Base-by-base conservation (phyloP, 2,797 vertebrate species). In the Alfaro cultratus region DNA sequence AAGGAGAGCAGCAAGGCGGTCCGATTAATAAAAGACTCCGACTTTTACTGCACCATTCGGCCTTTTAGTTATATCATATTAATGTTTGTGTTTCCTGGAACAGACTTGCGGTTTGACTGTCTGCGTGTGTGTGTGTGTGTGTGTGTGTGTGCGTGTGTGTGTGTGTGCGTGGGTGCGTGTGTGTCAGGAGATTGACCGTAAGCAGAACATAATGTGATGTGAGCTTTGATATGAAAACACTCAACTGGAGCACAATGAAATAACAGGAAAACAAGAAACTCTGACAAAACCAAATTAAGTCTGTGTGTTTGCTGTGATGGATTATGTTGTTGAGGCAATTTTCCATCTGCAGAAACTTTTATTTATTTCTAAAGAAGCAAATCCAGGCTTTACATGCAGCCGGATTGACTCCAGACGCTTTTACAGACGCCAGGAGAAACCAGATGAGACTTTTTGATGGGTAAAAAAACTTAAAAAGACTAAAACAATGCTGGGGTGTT, bases 231-330 rank as follows among this genome's bases (percentile, higher is more conserved):
- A 92, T 90, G 86, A 93, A 90, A 91, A 92, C 86, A 84, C 87
- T 89, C 85, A 83, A 80, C 87, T 89, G 31, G 23, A 77, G 80
- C 60, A 4, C 88, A 88, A 83, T 87, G 85, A 89, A 93, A 90
- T 87, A 86, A 90, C 82, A 82, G 82, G 80, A 92, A 91, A 91
- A 91, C 88, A 89, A 92, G 91, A 87, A 90, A 91, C 79, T 84
- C 85, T 85, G 83, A 91, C 81, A 87, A 91, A 92, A 91, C 83
- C 83, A 91, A 93, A 93, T 94, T 83, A 93, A 91, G 89, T 90
- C 86, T 87, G 87, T 72, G 43, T 92, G 91, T 91, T 92, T 76
- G 72, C 86, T 74, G 76, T 89, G 87, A 90, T 91, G 90, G 88
- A 93, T 91, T 83, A 88, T 91, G 83, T 76, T 7, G 79, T 76